Evolutionary conservation across 1,140 invertebrate species (phyloP).

Genomic region (Hyphantria cunea): DNA sequence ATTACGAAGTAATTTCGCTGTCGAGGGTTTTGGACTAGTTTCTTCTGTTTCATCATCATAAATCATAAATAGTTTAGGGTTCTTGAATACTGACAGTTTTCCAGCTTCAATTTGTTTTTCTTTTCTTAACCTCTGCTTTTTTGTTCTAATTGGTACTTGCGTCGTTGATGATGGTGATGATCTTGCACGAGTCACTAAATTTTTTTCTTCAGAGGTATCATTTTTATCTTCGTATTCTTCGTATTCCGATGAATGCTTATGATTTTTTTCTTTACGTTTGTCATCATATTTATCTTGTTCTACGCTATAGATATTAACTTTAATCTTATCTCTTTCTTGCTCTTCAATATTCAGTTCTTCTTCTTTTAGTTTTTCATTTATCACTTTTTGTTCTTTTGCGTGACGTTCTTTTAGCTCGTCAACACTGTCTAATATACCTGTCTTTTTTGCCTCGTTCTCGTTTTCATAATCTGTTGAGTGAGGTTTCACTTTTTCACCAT

Average conservation of each 20-base stretch:
- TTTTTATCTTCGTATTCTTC: constrained; percentile 61
- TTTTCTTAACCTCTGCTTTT: constrained; percentile 24
- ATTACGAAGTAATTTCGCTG: not conserved
- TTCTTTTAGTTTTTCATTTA: constrained; percentile 65
- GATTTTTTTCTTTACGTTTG: constrained; percentile 34
- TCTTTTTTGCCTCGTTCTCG: constrained; percentile 65
- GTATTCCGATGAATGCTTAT: constrained; percentile 47
- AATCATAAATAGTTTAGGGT: constrained; percentile 56
- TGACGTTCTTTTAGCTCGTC: constrained; percentile 71
- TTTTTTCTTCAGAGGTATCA: constrained; percentile 50
- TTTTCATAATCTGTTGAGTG: constrained; percentile 43
- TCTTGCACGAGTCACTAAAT: constrained; percentile 43
- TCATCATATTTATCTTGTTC: constrained; percentile 52
- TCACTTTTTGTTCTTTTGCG: constrained; percentile 60
- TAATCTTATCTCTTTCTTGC: constrained; percentile 51
- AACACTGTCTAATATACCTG: constrained; percentile 60
- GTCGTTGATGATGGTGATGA: constrained; percentile 27
- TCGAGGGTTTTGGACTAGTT: constrained; percentile 1
- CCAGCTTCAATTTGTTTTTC: constrained; percentile 33
- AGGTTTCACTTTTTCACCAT: constrained; percentile 29
- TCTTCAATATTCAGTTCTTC: constrained; percentile 66
- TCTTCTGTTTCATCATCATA: constrained; percentile 48
- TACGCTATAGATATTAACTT: constrained; percentile 24
- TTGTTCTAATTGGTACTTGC: constrained; percentile 27
- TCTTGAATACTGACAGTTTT: constrained; percentile 68